Percentiles rank a stretch among this genome's conserved stretches.
Conservation (phyloP, 2,888 invertebrate genomes). For the Mantis religiosa region DNA sequence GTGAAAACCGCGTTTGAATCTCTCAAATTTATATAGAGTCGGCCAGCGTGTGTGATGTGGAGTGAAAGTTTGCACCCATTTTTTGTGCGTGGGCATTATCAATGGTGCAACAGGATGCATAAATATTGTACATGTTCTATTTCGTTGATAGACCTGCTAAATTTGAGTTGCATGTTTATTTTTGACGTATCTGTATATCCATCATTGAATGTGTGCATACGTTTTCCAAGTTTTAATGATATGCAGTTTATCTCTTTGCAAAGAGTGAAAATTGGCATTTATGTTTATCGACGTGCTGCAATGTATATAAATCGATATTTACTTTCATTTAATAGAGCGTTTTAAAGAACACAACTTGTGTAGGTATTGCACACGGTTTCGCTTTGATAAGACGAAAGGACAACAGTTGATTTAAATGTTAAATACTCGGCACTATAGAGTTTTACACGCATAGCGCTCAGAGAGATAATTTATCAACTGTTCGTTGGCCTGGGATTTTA, state of each 20-base stretch:
- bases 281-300: not conserved
- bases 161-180: not conserved
- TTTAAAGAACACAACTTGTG: not conserved
- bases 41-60: too few relatives aligned
- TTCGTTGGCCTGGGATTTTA: too few relatives aligned
- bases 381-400: not conserved
- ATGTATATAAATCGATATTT: not conserved
- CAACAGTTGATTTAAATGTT: not conserved
- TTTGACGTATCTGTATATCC: not conserved
- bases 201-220: not conserved
- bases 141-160: not conserved
- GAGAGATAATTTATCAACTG: not conserved
- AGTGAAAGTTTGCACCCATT: not conserved
- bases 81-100: not conserved
- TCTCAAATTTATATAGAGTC: not conserved
- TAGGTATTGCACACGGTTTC: not conserved
- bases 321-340: not conserved
- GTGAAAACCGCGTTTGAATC: not conserved
- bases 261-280: not conserved
- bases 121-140: not conserved
- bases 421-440: not conserved
- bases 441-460: not conserved
- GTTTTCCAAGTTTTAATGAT: not conserved
- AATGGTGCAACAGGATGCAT: not conserved
- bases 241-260: not conserved